Conservation (phyloP, 2,113 vertebrate species). For the Columba livia region DNA sequence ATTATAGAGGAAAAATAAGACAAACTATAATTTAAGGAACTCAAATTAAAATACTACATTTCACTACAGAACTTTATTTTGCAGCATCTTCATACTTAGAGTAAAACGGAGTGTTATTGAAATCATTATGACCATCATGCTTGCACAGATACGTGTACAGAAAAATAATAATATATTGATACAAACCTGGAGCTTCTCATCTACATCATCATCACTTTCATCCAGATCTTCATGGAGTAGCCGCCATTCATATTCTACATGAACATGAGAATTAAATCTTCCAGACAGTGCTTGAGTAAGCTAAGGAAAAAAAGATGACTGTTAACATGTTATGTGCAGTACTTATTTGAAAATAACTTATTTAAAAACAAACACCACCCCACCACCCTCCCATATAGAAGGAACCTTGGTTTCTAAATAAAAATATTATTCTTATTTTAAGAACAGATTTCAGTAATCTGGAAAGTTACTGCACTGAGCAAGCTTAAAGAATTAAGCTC, state of each 20-base stretch:
- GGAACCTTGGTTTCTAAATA: neutral
- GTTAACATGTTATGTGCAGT: neutral
- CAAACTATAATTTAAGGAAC: neutral
- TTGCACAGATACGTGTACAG: neutral
- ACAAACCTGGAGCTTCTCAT: conserved; percentile 86
- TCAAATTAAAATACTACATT: neutral
- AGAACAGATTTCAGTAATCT: neutral
- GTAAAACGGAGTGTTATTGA: neutral
- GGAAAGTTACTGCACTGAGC: neutral
- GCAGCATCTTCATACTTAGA: neutral
- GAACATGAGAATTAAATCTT: conserved; percentile 94
- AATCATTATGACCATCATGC: neutral
- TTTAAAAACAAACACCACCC: neutral
- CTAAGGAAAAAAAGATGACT: conserved; percentile 60
- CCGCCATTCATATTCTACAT: conserved; percentile 97
- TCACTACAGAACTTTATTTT: neutral
- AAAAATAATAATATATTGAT: neutral
- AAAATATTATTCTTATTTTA: neutral
- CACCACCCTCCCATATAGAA: neutral
- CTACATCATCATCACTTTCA: conserved; percentile 95
- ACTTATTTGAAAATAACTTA: neutral
- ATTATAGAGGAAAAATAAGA: neutral
- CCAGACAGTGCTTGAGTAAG: conserved; percentile 89
- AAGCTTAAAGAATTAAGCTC: neutral
- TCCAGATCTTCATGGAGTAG: conserved; percentile 92